Evolutionary conservation across 2,888 invertebrate genomes (phyloP).

Genomic region (Agrotis segetum): DNA sequence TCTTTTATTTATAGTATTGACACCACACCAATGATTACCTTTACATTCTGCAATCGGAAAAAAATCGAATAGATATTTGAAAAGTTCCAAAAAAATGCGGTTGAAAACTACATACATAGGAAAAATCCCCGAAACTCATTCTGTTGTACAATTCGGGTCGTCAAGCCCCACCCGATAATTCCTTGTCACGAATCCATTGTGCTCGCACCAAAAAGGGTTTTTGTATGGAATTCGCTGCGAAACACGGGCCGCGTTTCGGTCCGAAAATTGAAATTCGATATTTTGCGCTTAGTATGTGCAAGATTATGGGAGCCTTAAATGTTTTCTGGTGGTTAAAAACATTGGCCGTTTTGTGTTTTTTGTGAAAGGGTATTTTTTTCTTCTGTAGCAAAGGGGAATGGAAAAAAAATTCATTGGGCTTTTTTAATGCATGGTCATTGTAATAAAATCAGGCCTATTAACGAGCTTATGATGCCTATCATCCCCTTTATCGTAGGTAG

Average conservation of each 20-base stretch:
- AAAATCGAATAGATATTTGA: slow-evolving; percentile 19
- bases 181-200: slow-evolving; percentile 70
- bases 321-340: slow-evolving; percentile 36
- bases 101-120: slow-evolving; percentile 16
- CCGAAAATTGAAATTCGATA: slow-evolving; percentile 70
- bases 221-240: slow-evolving; percentile 51
- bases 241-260: slow-evolving; percentile 49
- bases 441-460: background rate
- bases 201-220: slow-evolving; percentile 62
- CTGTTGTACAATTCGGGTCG: slow-evolving; percentile 61
- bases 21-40: too few species aligned
- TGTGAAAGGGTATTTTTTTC: slow-evolving; percentile 13
- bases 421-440: background rate
- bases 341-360: slow-evolving; percentile 20
- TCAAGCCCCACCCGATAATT: slow-evolving; percentile 66
- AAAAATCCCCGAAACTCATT: slow-evolving; percentile 60
- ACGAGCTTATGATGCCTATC: too few species aligned
- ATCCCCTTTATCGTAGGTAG: too few species aligned
- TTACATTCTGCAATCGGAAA: background rate
- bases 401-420: slow-evolving; percentile 15
- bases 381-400: slow-evolving; percentile 4
- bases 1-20: too few species aligned
- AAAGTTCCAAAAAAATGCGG: slow-evolving; percentile 38
- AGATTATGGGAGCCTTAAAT: slow-evolving; percentile 41
- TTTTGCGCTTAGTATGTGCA: slow-evolving; percentile 44